Base-by-base conservation (phyloP, 2,888 invertebrate species). In the Pseudoips prasinana region DNA sequence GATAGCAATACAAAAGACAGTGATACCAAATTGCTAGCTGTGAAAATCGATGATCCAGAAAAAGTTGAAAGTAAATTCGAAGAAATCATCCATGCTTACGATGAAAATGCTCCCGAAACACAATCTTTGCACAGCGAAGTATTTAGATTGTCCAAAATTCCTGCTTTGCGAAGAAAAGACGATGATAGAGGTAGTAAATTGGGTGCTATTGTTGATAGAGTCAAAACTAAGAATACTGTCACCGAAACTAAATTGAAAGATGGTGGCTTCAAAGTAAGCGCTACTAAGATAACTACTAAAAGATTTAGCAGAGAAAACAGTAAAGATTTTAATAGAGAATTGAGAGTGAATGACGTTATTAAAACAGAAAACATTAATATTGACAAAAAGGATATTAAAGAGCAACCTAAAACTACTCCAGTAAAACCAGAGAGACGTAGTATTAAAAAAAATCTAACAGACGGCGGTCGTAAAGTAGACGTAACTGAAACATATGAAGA, bases 51-150 rank as follows among this genome's bases (percentile, higher is more conserved):
- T 10, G 78, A 83, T 8, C 72, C 76, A 0, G 71, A 68, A 1
- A 70, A 69, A 41, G 36, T 86, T 0, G 86, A 86, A 22, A 72
- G 61, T 0, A 75, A 63, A 27, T 87, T 87, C 33, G 84, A 86
- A 48, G 82, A 86, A 58, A 76, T 87, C 7, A 77, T 85, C 14
- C 81, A 86, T 25, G 73, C 73, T 2, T 87, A 87, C 25, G 83
- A 83, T 9, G 78, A 78, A 22, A 59, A 69, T 9, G 63, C 62
- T 1, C 52, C 73, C 23, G 63, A 66, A 17, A 49, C 64, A 0
- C 62, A 54, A 9, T 40, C 55, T 7, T 2, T 20, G 2, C 3
- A 20, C n/a, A 20, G 7, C 3, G 20, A 20, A 20, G 23, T 47
- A 1, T 19, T 34, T 3, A 36, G 44, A 39, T 48, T 60, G 25